These are phyloP conservation scores for Bemisia tabaci DNA, from an alignment of 1,140 invertebrate species.

Conservation along the genomic window DNA sequence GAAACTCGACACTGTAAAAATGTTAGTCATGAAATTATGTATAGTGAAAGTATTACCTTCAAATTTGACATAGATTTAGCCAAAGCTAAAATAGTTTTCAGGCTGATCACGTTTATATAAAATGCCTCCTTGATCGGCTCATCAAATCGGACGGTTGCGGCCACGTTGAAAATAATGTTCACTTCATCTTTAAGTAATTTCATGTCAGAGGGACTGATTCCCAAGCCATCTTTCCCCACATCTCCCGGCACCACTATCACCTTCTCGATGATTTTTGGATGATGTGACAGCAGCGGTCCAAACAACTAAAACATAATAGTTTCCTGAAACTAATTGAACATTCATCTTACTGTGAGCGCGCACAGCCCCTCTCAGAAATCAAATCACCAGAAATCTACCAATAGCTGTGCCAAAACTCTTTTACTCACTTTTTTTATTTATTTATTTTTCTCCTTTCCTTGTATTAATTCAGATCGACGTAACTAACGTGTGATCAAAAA, in stretches of 20 bases:
- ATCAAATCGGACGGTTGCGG: slow-evolving; percentile 80
- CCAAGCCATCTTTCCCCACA: slow-evolving; percentile 43
- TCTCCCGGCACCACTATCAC: slow-evolving; percentile 48
- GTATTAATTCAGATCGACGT: too few species aligned
- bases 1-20: too few species aligned
- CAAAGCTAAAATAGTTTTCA: slow-evolving; percentile 41
- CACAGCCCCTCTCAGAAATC: too few species aligned
- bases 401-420: too few species aligned
- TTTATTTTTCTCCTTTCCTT: too few species aligned
- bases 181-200: slow-evolving; percentile 45
- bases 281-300: slow-evolving; percentile 18
- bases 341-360: too few species aligned
- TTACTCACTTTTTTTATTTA: too few species aligned
- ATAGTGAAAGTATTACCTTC: too few species aligned
- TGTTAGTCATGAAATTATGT: too few species aligned
- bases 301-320: slow-evolving; percentile 20
- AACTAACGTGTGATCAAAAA: too few species aligned
- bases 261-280: slow-evolving; percentile 46
- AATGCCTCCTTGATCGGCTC: slow-evolving; percentile 52
- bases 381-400: too few species aligned
- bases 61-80: slow-evolving; percentile 48
- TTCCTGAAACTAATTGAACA: too few species aligned
- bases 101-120: slow-evolving; percentile 44
- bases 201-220: slow-evolving; percentile 41
- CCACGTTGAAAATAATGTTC: slow-evolving; percentile 62